Evolutionary conservation across 2,888 invertebrate species (phyloP), one percentile per base, ranked within the genome.

Genomic region (Polydrusus pterygomalis): DNA sequence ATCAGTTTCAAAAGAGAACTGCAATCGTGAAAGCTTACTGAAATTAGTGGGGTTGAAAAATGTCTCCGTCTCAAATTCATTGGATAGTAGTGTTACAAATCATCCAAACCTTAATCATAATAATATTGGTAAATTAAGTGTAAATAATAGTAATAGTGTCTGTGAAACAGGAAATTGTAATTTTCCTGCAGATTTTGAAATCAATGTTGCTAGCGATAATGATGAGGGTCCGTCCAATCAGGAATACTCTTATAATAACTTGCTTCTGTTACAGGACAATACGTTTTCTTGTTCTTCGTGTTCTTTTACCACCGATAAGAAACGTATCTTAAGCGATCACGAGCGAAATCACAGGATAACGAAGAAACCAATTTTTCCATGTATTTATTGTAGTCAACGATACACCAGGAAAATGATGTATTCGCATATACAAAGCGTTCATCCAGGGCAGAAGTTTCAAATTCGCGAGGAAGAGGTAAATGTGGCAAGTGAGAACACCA

Each of bases 391-490:
- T 18, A 58, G 47, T 38, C 74, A 74, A 63, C 38, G 56, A 34
- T 74, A 74, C 18, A 74, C 63, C 0, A 64, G 34, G 56, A 30
- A 70, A 15, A 40, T 34, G 25, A 38, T 74, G 17, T 56, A 64
- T 40, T 18, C 58, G 15, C 74, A 74, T 25, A 40, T 74, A 11
- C 69, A 64, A 17, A 70, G 34, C n/a, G 20, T 74, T 2, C 74
- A 74, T 69, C 69, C 74, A n/a, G 74, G 74, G 0, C 70, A 64
- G 25, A 70, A 70, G 49, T 74, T 74, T 45, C 56, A 58, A 45
- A 20, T 67, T 13, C 38, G 7, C 1, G 34, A 65, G 0, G 49
- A 64, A 2, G 2, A 3, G 25, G 25, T 30, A 10, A 25, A 64
- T 15, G 8, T 2, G 47, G 8, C 47, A 47, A 47, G 9, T 7